A percentile compares a stretch with the other conserved stretches of the same genome.
These are phyloP conservation scores for human DNA, from an alignment of 2,113 vertebrate genomes.

Conservation along the genomic window DNA sequence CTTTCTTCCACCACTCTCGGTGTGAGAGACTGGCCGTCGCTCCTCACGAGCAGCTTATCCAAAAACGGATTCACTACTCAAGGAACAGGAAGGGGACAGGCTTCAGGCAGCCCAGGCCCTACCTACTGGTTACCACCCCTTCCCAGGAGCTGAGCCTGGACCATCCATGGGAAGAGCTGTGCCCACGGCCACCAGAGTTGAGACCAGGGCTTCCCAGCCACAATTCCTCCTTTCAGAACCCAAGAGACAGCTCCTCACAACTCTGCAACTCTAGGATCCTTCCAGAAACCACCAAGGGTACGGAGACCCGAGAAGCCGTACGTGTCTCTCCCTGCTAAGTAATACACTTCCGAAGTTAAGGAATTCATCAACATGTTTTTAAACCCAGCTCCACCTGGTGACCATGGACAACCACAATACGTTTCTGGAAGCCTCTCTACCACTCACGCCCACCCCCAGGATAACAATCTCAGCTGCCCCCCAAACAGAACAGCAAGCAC, in stretches of 20 bases:
- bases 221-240: neutral
- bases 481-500: neutral
- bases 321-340: neutral
- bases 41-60: neutral
- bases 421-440: neutral
- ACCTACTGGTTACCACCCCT: neutral
- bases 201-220: neutral
- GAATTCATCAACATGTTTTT: neutral
- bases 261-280: too few relatives aligned
- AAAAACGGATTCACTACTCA: neutral
- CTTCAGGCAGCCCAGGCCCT: neutral
- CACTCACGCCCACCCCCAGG: neutral
- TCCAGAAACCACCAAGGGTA: neutral
- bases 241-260: neutral
- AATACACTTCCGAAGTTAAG: neutral
- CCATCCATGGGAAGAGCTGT: neutral
- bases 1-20: too few relatives aligned
- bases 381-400: too few relatives aligned
- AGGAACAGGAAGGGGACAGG: neutral
- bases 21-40: accelerated
- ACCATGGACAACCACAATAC: neutral
- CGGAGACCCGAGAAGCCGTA: neutral
- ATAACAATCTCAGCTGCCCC: too few relatives aligned
- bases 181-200: neutral
- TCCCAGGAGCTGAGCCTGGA: neutral